Evolutionary conservation across 2,113 vertebrate species (phyloP).

Genomic region (Orycteropus afer): DNA sequence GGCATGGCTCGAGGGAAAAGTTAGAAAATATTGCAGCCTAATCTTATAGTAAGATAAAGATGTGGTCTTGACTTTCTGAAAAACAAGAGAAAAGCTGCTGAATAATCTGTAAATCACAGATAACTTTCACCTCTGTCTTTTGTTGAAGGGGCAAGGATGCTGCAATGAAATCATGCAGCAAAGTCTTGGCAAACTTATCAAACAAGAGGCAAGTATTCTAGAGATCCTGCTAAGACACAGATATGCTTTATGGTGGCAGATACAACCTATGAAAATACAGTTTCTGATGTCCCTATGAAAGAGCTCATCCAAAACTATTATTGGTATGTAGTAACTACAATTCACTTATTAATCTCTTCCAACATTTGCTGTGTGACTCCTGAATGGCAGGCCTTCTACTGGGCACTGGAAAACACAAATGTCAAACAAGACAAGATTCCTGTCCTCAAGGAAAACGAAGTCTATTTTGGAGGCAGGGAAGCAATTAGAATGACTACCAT

Average conservation of each 20-base stretch:
- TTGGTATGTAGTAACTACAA: background rate
- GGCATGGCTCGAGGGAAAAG: background rate
- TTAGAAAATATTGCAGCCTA: background rate
- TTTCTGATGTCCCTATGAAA: background rate
- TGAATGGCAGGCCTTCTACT: background rate
- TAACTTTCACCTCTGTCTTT: conserved; percentile 12
- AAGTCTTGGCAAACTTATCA: background rate
- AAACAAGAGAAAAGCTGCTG: background rate
- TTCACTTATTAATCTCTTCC: background rate
- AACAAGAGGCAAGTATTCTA: background rate
- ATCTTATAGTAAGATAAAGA: conserved; percentile 38
- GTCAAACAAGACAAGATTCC: background rate
- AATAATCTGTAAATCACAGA: conserved; percentile 52
- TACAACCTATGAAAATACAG: background rate
- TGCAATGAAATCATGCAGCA: background rate
- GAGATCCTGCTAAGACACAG: background rate
- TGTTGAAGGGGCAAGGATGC: background rate
- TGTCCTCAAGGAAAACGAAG: background rate
- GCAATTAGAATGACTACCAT: background rate
- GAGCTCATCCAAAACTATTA: background rate
- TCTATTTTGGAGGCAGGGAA: background rate
- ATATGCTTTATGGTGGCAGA: background rate
- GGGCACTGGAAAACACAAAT: background rate
- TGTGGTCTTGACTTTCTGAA: conserved; percentile 38
- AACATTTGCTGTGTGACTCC: background rate